phyloP scores from a whole-genome alignment of 2,113 vertebrate species.

The Quiscalus mexicanus region DNA sequence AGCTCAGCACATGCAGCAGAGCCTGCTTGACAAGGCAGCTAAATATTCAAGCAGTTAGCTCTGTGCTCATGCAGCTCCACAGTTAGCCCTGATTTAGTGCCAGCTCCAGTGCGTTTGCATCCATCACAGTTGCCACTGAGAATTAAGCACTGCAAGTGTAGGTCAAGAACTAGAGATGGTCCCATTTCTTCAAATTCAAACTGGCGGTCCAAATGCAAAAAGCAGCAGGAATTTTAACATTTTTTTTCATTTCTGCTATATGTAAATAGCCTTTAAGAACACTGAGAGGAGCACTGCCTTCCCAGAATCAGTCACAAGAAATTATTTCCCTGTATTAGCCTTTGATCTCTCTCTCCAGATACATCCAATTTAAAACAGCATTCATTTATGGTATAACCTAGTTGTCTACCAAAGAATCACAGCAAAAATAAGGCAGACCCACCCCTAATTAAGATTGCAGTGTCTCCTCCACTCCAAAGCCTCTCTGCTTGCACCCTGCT shows the following conservation, averaged over 20 bases:
- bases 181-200: background rate
- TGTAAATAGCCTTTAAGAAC: conserved; percentile 1
- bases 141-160: conserved; percentile 29
- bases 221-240: background rate
- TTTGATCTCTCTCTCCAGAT: background rate
- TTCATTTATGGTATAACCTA: background rate
- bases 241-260: background rate
- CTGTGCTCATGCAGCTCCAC: conserved; percentile 22
- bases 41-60: conserved; percentile 35
- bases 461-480: background rate
- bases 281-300: background rate
- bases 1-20: background rate
- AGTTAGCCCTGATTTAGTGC: background rate
- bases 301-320: background rate
- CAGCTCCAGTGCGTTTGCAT: background rate
- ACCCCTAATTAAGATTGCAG: background rate
- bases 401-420: background rate
- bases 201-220: background rate
- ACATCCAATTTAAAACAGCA: fast-evolving
- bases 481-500: background rate
- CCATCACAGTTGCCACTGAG: background rate
- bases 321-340: background rate
- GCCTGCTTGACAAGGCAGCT: background rate
- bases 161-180: conserved; percentile 16
- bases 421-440: background rate